These are phyloP conservation scores for Mythimna vitellina DNA, from an alignment of 2,888 invertebrate genomes.

Conservation along the genomic window DNA sequence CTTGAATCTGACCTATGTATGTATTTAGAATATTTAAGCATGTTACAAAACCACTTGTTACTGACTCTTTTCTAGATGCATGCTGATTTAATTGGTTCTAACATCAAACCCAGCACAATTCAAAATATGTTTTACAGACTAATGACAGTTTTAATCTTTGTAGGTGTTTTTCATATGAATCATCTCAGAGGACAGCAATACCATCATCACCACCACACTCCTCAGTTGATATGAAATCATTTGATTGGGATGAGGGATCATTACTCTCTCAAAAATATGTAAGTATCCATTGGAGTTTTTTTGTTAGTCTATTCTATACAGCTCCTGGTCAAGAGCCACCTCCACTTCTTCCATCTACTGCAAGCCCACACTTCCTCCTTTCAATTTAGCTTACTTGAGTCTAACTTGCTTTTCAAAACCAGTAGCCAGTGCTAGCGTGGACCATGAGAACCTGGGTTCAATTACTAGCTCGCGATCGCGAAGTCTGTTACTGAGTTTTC, in stretches of 20 bases:
- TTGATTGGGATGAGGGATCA: conserved; percentile 89
- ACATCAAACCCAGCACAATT: conserved; percentile 39
- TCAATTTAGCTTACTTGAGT: no score
- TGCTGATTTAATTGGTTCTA: conserved; percentile 41
- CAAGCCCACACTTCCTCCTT: no score
- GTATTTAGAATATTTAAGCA: conserved; percentile 47
- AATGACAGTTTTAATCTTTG: conserved; percentile 54
- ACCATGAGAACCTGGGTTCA: neutral
- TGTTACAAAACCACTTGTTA: conserved; percentile 39
- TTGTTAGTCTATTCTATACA: neutral
- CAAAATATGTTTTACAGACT: conserved; percentile 7
- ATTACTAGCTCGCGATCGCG: neutral
- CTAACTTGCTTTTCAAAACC: neutral
- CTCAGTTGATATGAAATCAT: conserved; percentile 84
- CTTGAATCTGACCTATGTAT: conserved; percentile 11
- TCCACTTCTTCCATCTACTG: neutral
- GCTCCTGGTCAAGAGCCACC: neutral
- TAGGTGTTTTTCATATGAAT: conserved; percentile 95
- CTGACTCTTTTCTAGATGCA: conserved; percentile 49
- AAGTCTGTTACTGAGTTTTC: conserved; percentile 8
- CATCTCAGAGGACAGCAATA: conserved; percentile 91
- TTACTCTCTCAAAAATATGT: conserved; percentile 85
- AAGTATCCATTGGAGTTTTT: conserved; percentile 60
- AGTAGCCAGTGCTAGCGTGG: neutral
- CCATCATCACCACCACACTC: conserved; percentile 86